phyloP scores from a whole-genome alignment of 2,888 invertebrate species.

The Myopa testacea region DNA sequence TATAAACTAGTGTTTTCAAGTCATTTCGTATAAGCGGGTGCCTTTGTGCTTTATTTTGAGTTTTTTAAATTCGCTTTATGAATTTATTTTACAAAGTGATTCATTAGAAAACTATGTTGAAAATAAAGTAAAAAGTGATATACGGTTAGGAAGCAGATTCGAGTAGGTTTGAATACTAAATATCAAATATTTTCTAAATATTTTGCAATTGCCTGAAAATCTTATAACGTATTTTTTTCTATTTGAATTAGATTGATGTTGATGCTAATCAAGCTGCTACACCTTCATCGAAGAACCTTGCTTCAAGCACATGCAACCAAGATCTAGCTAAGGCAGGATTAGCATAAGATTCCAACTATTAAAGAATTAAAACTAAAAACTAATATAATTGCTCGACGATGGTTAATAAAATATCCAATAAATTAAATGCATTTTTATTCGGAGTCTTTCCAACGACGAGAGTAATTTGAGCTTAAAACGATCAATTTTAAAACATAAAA shows the following conservation, averaged over 20 bases:
- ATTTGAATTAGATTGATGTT: constrained; percentile 55
- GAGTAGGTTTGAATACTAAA: too few species aligned
- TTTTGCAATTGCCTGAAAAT: neutral
- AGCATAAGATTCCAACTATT: constrained; percentile 43
- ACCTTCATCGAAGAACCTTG: constrained; percentile 52
- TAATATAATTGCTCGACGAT: constrained; percentile 35
- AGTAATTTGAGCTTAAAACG: neutral
- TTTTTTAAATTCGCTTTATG: too few species aligned
- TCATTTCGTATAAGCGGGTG: too few species aligned
- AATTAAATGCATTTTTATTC: neutral
- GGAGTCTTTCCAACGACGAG: neutral
- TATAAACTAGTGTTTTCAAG: too few species aligned
- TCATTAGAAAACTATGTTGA: too few species aligned
- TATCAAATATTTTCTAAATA: too few species aligned
- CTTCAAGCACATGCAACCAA: constrained; percentile 47
- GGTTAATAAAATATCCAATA: constrained; percentile 35
- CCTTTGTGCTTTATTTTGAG: too few species aligned
- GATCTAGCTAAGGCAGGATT: constrained; percentile 49
- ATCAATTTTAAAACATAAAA: too few species aligned
- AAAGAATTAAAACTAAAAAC: constrained; percentile 18
- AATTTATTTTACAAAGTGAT: too few species aligned
- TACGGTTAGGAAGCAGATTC: too few species aligned
- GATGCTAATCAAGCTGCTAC: constrained; percentile 55
- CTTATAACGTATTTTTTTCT: neutral
- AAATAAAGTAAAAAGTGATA: too few species aligned